Evolutionary conservation across 2,113 vertebrate genomes (phyloP).

Genomic region (Lampris megalopsis): DNA sequence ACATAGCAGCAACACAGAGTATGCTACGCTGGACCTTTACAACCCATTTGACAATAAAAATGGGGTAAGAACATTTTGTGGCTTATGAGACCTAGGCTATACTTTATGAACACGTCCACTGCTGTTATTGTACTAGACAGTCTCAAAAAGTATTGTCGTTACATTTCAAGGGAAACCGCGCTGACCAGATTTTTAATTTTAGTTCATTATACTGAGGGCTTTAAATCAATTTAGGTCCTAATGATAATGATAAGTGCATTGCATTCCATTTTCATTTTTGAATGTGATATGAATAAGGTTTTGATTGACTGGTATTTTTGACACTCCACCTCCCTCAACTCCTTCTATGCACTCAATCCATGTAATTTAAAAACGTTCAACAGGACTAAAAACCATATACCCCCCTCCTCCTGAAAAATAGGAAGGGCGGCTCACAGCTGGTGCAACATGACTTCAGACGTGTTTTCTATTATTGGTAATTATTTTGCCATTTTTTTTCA

Average conservation of each 20-base stretch:
- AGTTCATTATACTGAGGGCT: neutral
- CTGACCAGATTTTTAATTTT: neutral
- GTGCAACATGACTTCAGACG: neutral
- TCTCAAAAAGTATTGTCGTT: neutral
- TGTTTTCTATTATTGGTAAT: neutral
- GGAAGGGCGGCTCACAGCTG: neutral
- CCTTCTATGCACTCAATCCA: too few species aligned
- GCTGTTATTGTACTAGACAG: neutral
- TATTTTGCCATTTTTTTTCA: constrained; percentile 39
- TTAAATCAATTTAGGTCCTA: too few species aligned
- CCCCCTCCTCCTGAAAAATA: neutral
- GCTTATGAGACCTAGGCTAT: neutral
- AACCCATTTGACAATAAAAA: constrained; percentile 90
- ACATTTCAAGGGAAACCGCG: neutral
- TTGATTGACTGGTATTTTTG: too few species aligned
- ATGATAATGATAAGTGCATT: too few species aligned
- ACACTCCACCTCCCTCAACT: too few species aligned
- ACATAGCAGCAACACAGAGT: constrained; percentile 84
- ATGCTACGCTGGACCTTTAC: constrained; percentile 91
- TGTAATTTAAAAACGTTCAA: too few species aligned
- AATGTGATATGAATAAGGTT: too few species aligned
- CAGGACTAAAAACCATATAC: neutral
- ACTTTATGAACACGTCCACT: neutral
- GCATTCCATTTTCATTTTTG: too few species aligned
- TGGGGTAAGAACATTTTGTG: constrained; percentile 76